Percentiles rank a stretch among this genome's conserved stretches.
These are phyloP conservation scores for Ciona savignyi DNA, from an alignment of 23 tunicate species.

Conservation along the genomic window DNA sequence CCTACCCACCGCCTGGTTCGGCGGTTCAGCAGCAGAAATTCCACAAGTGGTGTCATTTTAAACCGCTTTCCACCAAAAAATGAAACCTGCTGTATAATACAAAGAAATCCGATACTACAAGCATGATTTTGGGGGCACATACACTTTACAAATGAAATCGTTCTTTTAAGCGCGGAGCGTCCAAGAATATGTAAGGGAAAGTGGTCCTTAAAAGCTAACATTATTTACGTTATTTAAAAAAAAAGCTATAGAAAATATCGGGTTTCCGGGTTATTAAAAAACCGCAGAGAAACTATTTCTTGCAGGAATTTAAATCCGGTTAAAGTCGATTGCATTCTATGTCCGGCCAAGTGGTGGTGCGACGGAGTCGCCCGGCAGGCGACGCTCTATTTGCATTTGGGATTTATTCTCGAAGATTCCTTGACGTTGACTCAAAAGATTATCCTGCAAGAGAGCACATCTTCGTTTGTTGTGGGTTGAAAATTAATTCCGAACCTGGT, in stretches of 20 bases:
- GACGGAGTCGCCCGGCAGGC: neutral
- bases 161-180: too few species aligned
- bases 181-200: too few species aligned
- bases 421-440: neutral
- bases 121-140: too few species aligned
- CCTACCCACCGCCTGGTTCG: neutral
- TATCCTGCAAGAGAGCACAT: neutral
- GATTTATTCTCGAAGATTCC: neutral
- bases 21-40: neutral
- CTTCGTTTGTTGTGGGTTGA: neutral
- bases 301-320: neutral
- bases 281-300: neutral
- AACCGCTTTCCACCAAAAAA: too few species aligned
- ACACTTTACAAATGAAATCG: too few species aligned
- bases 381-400: neutral
- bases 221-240: too few species aligned
- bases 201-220: too few species aligned
- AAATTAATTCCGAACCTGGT: neutral
- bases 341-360: constrained; percentile 1
- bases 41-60: too few species aligned
- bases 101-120: too few species aligned
- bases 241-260: too few species aligned
- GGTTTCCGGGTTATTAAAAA: too few species aligned
- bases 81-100: too few species aligned
- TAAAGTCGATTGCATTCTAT: neutral